Conservation (phyloP, 1,140 invertebrate species). For the Wasmannia auropunctata region DNA sequence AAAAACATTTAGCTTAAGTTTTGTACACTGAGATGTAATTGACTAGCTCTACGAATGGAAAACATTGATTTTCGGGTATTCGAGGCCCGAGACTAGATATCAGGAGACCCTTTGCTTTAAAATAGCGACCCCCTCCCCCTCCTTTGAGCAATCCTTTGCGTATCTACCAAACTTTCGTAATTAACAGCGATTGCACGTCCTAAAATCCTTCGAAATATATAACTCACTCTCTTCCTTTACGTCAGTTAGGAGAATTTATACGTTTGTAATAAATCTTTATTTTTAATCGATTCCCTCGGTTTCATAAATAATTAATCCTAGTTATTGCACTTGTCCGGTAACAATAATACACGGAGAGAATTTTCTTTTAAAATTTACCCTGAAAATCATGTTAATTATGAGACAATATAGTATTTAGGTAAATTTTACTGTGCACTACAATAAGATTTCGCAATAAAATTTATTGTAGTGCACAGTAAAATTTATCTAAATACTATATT, state of each 20-base stretch:
- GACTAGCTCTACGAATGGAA: slow-evolving; percentile 82
- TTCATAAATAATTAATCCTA: not conserved
- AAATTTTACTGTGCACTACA: too few species aligned
- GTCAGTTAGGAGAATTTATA: not conserved
- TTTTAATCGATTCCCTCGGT: not conserved
- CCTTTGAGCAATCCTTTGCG: slow-evolving; percentile 1
- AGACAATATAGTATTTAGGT: too few species aligned
- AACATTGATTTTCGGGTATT: slow-evolving; percentile 81
- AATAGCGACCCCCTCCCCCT: not conserved
- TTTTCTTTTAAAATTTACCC: too few species aligned
- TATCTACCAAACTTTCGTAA: slow-evolving; percentile 3
- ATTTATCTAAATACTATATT: too few species aligned
- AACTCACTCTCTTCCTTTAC: not conserved
- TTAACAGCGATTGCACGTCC: not conserved
- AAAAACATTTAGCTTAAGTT: slow-evolving; percentile 78
- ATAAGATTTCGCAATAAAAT: too few species aligned
- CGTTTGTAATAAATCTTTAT: slow-evolving; percentile 5
- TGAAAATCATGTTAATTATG: too few species aligned
- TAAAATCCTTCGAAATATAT: not conserved
- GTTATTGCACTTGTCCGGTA: slow-evolving; percentile 44
- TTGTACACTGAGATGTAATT: slow-evolving; percentile 81
- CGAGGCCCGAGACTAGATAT: slow-evolving; percentile 76
- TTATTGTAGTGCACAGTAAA: too few species aligned
- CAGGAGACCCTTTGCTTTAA: slow-evolving; percentile 57
- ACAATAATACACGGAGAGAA: too few species aligned